Conservation (phyloP, 1,140 invertebrate genomes). For the Chironomus striatipennis region DNA sequence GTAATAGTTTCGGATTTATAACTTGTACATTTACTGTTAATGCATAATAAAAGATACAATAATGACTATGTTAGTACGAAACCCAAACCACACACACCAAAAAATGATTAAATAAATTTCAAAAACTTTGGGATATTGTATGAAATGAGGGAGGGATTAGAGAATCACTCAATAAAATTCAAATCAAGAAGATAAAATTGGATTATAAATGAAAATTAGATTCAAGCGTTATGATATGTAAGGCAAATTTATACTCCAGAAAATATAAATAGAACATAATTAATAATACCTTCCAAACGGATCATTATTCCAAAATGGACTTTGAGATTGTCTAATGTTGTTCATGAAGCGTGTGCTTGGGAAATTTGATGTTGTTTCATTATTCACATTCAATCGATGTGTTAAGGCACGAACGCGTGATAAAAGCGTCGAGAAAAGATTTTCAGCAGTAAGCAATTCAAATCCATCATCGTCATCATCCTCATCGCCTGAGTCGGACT, state of each 20-base stretch:
- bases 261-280: background rate
- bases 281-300: slow-evolving; percentile 35
- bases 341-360: slow-evolving; percentile 37
- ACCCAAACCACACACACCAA: too few species aligned
- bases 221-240: too few species aligned
- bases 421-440: slow-evolving; percentile 76
- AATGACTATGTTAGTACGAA: background rate
- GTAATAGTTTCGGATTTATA: slow-evolving; percentile 3
- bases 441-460: slow-evolving; percentile 81
- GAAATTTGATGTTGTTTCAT: slow-evolving; percentile 44
- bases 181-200: too few species aligned
- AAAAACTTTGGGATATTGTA: too few species aligned
- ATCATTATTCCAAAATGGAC: slow-evolving; percentile 38
- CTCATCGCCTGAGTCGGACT: slow-evolving; percentile 78
- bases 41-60: background rate
- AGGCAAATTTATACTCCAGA: background rate
- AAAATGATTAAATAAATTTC: too few species aligned
- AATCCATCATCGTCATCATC: slow-evolving; percentile 84
- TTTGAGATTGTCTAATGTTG: slow-evolving; percentile 37
- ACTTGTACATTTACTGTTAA: slow-evolving; percentile 21
- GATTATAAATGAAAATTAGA: too few species aligned
- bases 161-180: too few species aligned
- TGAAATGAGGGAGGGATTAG: too few species aligned
- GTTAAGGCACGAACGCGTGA: slow-evolving; percentile 76
- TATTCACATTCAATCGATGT: slow-evolving; percentile 73